These are phyloP conservation scores for Eurypyga helias DNA, from an alignment of 2,113 vertebrate species.

Conservation along the genomic window DNA sequence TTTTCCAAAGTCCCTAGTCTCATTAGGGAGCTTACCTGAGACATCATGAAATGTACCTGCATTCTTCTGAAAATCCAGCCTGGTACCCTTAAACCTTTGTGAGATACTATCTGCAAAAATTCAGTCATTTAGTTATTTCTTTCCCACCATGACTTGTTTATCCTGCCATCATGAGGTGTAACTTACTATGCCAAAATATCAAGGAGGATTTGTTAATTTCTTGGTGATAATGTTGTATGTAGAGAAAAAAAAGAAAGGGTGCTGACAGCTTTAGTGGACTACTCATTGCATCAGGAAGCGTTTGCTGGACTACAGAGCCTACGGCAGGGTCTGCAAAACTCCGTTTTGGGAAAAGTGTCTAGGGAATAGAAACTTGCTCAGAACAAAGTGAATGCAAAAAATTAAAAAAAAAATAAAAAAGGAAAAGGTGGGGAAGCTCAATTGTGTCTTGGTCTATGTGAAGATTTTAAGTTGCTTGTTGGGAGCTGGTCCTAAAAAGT, in stretches of 20 bases:
- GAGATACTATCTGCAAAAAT: neutral
- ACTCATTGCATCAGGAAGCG: neutral
- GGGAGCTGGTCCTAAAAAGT: neutral
- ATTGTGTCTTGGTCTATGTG: neutral
- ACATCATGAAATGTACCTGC: neutral
- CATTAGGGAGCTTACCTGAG: neutral
- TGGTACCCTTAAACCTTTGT: neutral
- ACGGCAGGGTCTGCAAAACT: neutral
- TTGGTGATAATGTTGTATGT: neutral
- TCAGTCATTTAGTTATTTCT: neutral
- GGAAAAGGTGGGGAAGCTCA: neutral
- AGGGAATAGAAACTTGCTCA: neutral
- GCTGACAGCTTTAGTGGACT: neutral
- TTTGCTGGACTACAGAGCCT: neutral
- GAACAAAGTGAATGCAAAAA: neutral
- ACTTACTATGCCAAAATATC: neutral
- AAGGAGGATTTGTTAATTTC: neutral
- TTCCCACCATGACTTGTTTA: neutral
- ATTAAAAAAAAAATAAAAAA: neutral
- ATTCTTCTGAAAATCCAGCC: neutral
- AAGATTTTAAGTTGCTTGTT: neutral
- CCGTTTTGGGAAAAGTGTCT: neutral
- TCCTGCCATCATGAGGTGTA: neutral
- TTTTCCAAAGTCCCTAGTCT: neutral
- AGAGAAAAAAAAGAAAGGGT: neutral